Evolutionary conservation across 2,113 vertebrate species (phyloP).

Genomic region (Brachyhypopomus occidentalis): DNA sequence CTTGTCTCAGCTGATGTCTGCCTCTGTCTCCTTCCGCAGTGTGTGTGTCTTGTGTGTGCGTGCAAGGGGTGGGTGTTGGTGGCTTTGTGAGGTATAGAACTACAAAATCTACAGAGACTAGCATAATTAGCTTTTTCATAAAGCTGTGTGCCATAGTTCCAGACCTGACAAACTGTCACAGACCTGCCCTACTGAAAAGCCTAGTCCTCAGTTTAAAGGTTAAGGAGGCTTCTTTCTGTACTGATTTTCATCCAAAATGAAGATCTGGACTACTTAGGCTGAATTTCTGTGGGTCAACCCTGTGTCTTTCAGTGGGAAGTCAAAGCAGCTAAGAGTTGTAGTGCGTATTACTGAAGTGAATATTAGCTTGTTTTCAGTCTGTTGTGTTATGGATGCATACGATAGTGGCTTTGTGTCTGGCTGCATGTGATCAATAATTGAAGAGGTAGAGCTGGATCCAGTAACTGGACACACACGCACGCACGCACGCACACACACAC

Average conservation of each 20-base stretch:
- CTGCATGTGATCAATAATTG: constrained; percentile 52
- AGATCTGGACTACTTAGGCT: background rate
- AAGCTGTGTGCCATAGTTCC: background rate
- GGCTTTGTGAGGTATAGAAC: background rate
- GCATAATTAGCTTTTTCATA: background rate
- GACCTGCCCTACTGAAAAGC: background rate
- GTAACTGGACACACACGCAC: constrained; percentile 49
- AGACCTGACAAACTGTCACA: background rate
- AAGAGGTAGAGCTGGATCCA: constrained; percentile 45
- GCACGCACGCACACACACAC: constrained; percentile 37
- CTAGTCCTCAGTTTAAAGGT: no score
- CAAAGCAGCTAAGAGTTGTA: background rate
- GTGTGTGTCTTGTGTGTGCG: background rate
- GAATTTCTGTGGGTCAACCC: background rate
- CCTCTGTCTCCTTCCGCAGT: constrained; percentile 27
- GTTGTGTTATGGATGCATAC: constrained; percentile 29
- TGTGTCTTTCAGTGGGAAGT: background rate
- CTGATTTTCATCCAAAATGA: background rate
- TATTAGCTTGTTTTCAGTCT: background rate
- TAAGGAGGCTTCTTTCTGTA: no score
- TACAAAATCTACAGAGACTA: background rate
- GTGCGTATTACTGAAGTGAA: background rate
- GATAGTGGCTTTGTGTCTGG: constrained; percentile 24
- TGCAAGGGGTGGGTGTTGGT: background rate
- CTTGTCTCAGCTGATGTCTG: constrained; percentile 22